Percentiles rank a stretch among this genome's conserved stretches.
These are phyloP conservation scores for Drosophila arawakana DNA, from an alignment of 1,140 invertebrate genomes.

Conservation along the genomic window DNA sequence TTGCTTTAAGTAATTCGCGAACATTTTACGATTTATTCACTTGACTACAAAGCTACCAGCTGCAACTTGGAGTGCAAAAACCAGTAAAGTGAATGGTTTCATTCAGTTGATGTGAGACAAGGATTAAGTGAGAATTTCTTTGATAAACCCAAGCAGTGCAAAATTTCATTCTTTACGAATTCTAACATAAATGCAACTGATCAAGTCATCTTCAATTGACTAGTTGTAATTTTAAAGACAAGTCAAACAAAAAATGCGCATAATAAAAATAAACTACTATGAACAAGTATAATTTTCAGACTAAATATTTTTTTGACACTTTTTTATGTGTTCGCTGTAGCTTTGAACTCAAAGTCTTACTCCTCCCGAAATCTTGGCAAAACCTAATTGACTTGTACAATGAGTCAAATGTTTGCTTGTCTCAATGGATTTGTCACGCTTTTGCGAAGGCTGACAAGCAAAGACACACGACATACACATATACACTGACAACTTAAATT, in stretches of 20 bases:
- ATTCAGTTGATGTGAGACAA: conserved; percentile 43
- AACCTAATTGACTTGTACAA: conserved; percentile 43
- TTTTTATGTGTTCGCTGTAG: too few relatives aligned
- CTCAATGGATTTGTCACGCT: conserved; percentile 25
- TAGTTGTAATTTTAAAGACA: too few relatives aligned
- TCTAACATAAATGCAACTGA: too few relatives aligned
- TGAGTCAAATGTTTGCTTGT: conserved; percentile 43
- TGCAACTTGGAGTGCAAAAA: conserved; percentile 33
- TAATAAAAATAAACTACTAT: too few relatives aligned
- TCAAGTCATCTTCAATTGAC: too few relatives aligned
- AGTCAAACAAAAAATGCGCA: too few relatives aligned
- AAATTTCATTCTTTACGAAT: neutral
- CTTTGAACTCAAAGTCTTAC: too few relatives aligned
- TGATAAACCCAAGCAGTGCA: neutral
- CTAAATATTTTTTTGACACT: too few relatives aligned
- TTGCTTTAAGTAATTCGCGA: conserved; percentile 74
- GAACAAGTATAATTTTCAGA: too few relatives aligned
- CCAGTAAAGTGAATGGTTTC: conserved; percentile 9
- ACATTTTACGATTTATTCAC: conserved; percentile 69
- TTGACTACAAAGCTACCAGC: conserved; percentile 39
- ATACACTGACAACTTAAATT: conserved; percentile 49
- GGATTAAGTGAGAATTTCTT: conserved; percentile 59
- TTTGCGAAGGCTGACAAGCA: neutral
- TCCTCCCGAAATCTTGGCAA: neutral
- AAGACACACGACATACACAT: conserved; percentile 6